phyloP scores from a whole-genome alignment of 2,113 vertebrate species.

The Muntiacus muntjak region DNA sequence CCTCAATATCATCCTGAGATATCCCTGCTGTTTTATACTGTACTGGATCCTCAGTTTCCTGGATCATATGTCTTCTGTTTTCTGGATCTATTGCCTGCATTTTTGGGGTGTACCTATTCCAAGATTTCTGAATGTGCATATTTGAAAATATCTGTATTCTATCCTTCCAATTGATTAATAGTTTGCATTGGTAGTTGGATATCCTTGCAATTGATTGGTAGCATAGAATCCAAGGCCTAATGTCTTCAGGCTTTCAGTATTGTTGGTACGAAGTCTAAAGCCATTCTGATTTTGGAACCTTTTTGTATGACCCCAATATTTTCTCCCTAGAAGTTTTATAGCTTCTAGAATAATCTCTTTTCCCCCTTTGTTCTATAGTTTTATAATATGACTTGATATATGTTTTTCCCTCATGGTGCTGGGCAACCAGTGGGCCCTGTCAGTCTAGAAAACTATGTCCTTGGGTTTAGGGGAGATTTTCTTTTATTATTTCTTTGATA shows the following conservation, averaged over 20 bases:
- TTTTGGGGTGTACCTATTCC: background rate
- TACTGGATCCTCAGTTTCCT: background rate
- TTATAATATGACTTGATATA: background rate
- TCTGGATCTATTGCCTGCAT: background rate
- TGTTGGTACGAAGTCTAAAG: background rate
- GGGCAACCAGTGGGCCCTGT: background rate
- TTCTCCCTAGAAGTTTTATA: background rate
- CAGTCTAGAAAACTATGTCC: background rate
- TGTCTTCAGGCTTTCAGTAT: background rate
- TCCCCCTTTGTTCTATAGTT: background rate
- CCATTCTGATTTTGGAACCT: background rate
- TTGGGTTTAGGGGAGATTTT: background rate
- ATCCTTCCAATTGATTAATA: background rate
- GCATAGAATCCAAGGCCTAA: background rate
- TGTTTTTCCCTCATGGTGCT: background rate
- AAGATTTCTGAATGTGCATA: background rate
- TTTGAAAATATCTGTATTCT: background rate
- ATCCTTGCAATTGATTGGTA: background rate
- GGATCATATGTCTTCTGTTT: background rate
- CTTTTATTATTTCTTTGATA: background rate
- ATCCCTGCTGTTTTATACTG: background rate
- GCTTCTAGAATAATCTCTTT: background rate
- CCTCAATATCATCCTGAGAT: background rate
- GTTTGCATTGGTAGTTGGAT: background rate
- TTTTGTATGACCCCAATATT: background rate